Evolutionary conservation across 2,888 invertebrate genomes (phyloP).

Genomic region (Ecdyonurus torrentis): DNA sequence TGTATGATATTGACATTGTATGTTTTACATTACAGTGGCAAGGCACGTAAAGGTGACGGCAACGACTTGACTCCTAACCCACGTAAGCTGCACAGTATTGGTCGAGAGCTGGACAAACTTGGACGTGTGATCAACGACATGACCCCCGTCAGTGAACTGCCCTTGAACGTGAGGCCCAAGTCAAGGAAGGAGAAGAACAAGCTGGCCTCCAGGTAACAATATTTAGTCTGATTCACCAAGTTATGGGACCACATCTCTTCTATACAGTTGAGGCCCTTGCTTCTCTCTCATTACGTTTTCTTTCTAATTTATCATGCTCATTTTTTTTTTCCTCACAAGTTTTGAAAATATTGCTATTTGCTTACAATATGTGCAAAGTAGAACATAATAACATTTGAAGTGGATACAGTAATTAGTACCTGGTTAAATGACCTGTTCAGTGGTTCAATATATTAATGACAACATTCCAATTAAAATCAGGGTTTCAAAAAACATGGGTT

Average conservation of each 20-base stretch:
- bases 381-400: too few species aligned
- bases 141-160: conserved; percentile 87
- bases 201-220: conserved; percentile 57
- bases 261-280: too few species aligned
- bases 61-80: conserved; percentile 95
- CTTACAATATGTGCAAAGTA: too few species aligned
- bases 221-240: not conserved
- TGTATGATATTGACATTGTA: too few species aligned
- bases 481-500: too few species aligned
- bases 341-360: not conserved
- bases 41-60: conserved; percentile 91
- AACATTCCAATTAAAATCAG: too few species aligned
- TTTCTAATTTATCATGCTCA: not conserved
- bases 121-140: conserved; percentile 86
- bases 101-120: conserved; percentile 80
- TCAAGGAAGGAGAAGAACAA: conserved; percentile 98
- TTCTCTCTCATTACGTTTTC: not conserved
- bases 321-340: not conserved
- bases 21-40: conserved; percentile 57
- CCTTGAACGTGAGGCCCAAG: conserved; percentile 73
- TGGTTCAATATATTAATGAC: too few species aligned
- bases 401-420: too few species aligned
- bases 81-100: conserved; percentile 75
- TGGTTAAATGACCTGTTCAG: too few species aligned
- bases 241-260: too few species aligned